A percentile compares a stretch with the other conserved stretches of the same genome.
These are phyloP conservation scores for Leucophenga varia DNA, from an alignment of 1,140 invertebrate species.

Conservation along the genomic window DNA sequence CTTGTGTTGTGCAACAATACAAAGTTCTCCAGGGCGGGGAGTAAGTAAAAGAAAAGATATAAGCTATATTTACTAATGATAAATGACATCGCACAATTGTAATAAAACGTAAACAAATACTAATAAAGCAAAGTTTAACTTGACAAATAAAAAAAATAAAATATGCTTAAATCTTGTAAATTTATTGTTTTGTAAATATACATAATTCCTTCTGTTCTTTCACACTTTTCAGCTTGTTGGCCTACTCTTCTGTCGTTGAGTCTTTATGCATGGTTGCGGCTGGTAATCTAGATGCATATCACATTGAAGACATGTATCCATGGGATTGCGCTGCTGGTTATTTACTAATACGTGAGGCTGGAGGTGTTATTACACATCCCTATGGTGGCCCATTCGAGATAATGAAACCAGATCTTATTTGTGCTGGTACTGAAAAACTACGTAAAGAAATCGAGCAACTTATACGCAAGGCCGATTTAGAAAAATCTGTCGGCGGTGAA, in stretches of 20 bases:
- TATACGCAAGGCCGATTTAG: constrained; percentile 42
- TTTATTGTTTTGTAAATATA: background rate
- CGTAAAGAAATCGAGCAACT: constrained; percentile 38
- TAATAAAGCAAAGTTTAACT: no score
- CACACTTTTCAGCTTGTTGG: constrained; percentile 29
- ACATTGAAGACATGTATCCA: constrained; percentile 70
- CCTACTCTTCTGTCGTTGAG: constrained; percentile 46
- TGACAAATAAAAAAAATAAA: background rate
- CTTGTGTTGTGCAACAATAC: no score
- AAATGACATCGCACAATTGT: no score
- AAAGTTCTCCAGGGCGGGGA: no score
- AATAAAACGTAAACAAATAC: no score
- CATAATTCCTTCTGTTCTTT: background rate
- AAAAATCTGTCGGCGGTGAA: constrained; percentile 33
- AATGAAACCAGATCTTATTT: constrained; percentile 66
- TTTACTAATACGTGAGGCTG: constrained; percentile 75
- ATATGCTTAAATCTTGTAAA: background rate
- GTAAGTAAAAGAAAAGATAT: no score
- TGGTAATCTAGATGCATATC: constrained; percentile 73
- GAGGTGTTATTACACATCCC: constrained; percentile 60
- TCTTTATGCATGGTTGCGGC: constrained; percentile 72
- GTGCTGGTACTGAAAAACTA: constrained; percentile 60
- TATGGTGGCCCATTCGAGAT: constrained; percentile 66
- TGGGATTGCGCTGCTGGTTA: constrained; percentile 74
- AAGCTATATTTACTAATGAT: no score